A percentile compares a stretch with the other conserved stretches of the same genome.
Conservation (phyloP, 2,888 invertebrate genomes). For the Monopis laevigella region DNA sequence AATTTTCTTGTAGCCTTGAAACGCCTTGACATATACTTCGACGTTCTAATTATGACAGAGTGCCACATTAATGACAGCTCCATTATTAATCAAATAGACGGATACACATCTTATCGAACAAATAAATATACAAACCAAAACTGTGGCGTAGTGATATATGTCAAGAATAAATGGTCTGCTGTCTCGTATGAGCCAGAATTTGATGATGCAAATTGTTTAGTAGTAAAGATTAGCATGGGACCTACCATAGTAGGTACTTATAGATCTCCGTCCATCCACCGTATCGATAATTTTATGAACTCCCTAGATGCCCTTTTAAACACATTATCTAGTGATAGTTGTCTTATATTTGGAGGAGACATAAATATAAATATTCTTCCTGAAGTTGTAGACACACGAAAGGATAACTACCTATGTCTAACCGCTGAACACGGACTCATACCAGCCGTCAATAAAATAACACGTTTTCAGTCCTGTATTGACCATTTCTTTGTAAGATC, state of each 20-base stretch:
- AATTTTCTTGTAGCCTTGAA: slow-evolving; percentile 10
- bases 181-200: slow-evolving; percentile 15
- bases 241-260: slow-evolving; percentile 15
- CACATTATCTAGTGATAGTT: neutral
- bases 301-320: slow-evolving; percentile 11
- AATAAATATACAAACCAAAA: slow-evolving; percentile 15
- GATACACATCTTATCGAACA: slow-evolving; percentile 11
- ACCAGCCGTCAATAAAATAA: neutral
- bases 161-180: slow-evolving; percentile 13
- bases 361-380: slow-evolving; percentile 4
- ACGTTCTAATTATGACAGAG: slow-evolving; percentile 17
- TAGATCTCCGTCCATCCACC: slow-evolving; percentile 16
- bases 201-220: slow-evolving; percentile 16
- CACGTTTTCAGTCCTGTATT: neutral
- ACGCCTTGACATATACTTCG: slow-evolving; percentile 12
- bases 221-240: slow-evolving; percentile 2
- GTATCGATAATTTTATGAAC: slow-evolving; percentile 12
- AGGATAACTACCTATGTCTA: neutral
- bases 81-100: slow-evolving; percentile 13
- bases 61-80: slow-evolving; percentile 16
- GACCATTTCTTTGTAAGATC: slow-evolving; percentile 2
- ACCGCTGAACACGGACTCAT: neutral
- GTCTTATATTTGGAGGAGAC: neutral
- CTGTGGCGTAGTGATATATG: slow-evolving; percentile 17
- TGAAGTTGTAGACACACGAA: neutral